Conservation (phyloP, 1,140 invertebrate genomes). For the Protaetia brevitarsis region DNA sequence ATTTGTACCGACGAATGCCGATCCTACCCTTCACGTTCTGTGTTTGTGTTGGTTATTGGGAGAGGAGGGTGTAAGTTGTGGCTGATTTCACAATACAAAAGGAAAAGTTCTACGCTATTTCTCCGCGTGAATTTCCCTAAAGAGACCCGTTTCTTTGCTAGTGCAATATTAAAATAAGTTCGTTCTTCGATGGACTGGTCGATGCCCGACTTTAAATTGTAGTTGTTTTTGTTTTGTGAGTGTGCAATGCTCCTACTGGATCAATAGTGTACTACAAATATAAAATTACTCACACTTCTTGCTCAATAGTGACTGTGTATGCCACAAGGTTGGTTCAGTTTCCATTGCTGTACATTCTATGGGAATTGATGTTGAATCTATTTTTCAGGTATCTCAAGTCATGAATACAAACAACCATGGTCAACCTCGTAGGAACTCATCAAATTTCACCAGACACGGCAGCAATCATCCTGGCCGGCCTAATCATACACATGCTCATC, state of each 20-base stretch:
- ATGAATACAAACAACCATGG: constrained; percentile 49
- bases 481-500: constrained; percentile 43
- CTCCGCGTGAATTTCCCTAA: constrained; percentile 23
- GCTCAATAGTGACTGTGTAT: constrained; percentile 42
- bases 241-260: constrained; percentile 39
- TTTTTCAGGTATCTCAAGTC: constrained; percentile 24
- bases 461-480: constrained; percentile 42
- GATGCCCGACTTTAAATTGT: not conserved
- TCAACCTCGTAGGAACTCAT: constrained; percentile 45
- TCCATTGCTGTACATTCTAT: constrained; percentile 17
- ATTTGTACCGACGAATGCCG: not conserved
- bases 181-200: constrained; percentile 15
- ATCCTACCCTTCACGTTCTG: constrained; percentile 7
- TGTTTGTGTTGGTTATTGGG: constrained; percentile 32
- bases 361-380: not conserved
- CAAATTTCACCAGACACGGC: constrained; percentile 45
- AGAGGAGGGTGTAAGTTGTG: constrained; percentile 34
- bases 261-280: constrained; percentile 41
- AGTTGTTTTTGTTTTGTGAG: constrained; percentile 35
- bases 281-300: constrained; percentile 38
- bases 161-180: constrained; percentile 14
- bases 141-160: not conserved
- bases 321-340: constrained; percentile 40
- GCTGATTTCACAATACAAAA: constrained; percentile 40
- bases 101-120: constrained; percentile 29